phyloP scores from a whole-genome alignment of 1,140 invertebrate genomes.

The Palaemon carinicauda region DNA sequence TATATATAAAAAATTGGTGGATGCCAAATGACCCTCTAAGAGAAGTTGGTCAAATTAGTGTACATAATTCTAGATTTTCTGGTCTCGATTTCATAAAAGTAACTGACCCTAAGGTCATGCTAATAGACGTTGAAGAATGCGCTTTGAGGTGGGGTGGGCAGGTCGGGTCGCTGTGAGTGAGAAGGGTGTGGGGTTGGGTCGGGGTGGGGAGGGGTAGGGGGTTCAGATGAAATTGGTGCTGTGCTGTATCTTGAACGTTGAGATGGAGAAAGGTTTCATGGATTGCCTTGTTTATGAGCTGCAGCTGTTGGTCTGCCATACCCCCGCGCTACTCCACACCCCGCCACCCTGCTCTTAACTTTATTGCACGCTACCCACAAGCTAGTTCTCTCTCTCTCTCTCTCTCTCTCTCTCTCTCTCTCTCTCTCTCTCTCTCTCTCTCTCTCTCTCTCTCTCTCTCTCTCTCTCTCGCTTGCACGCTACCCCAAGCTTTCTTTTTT shows the following conservation, averaged over 20 bases:
- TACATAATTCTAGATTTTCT: neutral
- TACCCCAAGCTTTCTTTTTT: neutral
- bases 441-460: neutral
- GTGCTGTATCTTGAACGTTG: too few species aligned
- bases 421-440: neutral
- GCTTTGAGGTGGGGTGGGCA: neutral
- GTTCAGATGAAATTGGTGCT: neutral
- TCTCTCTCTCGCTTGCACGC: neutral
- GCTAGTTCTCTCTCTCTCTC: neutral
- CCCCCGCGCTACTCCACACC: neutral
- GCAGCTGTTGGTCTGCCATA: neutral
- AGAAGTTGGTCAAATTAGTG: too few species aligned
- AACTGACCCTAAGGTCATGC: neutral
- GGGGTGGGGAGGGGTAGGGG: neutral
- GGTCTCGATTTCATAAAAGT: neutral
- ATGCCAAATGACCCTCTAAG: too few species aligned
- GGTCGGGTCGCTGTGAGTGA: neutral
- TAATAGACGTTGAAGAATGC: neutral
- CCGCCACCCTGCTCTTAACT: neutral
- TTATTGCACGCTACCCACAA: neutral
- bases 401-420: neutral
- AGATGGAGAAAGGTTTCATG: too few species aligned
- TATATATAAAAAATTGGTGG: too few species aligned
- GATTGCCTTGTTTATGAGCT: neutral
- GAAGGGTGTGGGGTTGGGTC: neutral